These are phyloP conservation scores for Periophthalmus modestus DNA, from an alignment of 2,113 vertebrate species.

Conservation along the genomic window DNA sequence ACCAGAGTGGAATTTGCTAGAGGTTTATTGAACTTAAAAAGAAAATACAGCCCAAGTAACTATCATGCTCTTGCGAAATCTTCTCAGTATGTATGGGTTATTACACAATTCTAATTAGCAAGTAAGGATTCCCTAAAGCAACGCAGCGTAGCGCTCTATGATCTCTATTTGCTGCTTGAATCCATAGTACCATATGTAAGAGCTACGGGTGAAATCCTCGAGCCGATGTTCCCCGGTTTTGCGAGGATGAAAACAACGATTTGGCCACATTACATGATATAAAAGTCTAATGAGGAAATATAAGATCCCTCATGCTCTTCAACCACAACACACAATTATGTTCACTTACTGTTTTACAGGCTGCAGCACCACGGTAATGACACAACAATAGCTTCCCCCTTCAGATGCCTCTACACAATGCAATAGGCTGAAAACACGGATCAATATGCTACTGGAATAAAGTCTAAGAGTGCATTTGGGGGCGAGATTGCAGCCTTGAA, in stretches of 20 bases:
- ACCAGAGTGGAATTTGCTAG: slow-evolving; percentile 55
- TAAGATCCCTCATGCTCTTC: slow-evolving; percentile 44
- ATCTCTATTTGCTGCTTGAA: slow-evolving; percentile 42
- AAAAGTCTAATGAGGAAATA: slow-evolving; percentile 61
- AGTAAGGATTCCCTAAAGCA: slow-evolving; percentile 32
- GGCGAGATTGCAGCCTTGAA: slow-evolving; percentile 15
- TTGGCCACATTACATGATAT: slow-evolving; percentile 25
- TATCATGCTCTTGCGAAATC: slow-evolving; percentile 1
- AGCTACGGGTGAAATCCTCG: slow-evolving; percentile 23
- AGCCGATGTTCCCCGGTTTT: slow-evolving; percentile 17
- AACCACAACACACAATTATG: slow-evolving; percentile 56
- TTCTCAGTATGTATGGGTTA: slow-evolving; percentile 24
- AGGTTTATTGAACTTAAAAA: slow-evolving; percentile 30
- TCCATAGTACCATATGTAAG: slow-evolving; percentile 8
- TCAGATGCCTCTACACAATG: slow-evolving; percentile 23
- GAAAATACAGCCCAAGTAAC: slow-evolving; percentile 21
- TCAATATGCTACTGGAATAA: slow-evolving; percentile 35
- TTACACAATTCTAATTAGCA: slow-evolving; percentile 51
- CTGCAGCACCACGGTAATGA: slow-evolving; percentile 35
- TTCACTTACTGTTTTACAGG: slow-evolving; percentile 39
- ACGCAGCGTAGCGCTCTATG: slow-evolving; percentile 13
- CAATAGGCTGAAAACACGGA: slow-evolving; percentile 40
- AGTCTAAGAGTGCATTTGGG: not conserved
- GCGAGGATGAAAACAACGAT: slow-evolving; percentile 43
- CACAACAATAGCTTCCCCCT: slow-evolving; percentile 28